Conservation (phyloP, 2,888 invertebrate species). For the Mythimna loreyi region DNA sequence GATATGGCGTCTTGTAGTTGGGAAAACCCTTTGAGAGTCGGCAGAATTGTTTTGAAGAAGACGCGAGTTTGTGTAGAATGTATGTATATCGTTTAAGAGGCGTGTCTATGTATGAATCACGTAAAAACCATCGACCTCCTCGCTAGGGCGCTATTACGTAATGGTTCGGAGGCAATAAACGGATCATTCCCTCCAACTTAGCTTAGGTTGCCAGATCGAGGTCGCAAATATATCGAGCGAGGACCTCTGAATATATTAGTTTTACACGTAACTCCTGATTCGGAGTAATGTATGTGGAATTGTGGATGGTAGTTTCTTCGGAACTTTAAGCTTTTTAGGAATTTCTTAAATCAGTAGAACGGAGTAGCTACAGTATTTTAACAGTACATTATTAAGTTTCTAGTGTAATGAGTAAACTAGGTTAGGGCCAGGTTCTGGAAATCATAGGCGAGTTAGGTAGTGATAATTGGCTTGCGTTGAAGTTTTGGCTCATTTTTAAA, state of each 20-base stretch:
- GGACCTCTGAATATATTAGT: slow-evolving; percentile 51
- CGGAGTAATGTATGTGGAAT: slow-evolving; percentile 13
- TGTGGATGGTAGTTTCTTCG: slow-evolving; percentile 19
- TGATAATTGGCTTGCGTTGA: background rate
- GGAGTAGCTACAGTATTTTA: background rate
- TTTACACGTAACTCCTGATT: slow-evolving; percentile 35
- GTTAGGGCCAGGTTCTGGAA: background rate
- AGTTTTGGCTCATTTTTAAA: background rate
- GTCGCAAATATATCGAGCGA: slow-evolving; percentile 46
- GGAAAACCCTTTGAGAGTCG: too few relatives aligned
- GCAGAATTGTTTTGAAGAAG: too few relatives aligned
- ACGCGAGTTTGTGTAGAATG: background rate
- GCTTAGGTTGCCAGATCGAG: slow-evolving; percentile 45
- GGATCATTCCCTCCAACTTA: slow-evolving; percentile 46
- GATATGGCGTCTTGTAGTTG: too few relatives aligned
- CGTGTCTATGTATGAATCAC: slow-evolving; percentile 30
- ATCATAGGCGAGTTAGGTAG: background rate
- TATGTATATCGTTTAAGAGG: slow-evolving; percentile 2
- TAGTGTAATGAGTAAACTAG: background rate
- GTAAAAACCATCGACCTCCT: slow-evolving; percentile 26
- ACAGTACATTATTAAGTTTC: background rate
- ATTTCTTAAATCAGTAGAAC: slow-evolving; percentile 12
- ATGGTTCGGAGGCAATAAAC: slow-evolving; percentile 48
- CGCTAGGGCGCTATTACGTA: slow-evolving; percentile 37
- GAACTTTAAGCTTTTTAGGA: slow-evolving; percentile 7